Evolutionary conservation across 2,888 invertebrate species (phyloP).

Genomic region (Neocrepidodera transversa): DNA sequence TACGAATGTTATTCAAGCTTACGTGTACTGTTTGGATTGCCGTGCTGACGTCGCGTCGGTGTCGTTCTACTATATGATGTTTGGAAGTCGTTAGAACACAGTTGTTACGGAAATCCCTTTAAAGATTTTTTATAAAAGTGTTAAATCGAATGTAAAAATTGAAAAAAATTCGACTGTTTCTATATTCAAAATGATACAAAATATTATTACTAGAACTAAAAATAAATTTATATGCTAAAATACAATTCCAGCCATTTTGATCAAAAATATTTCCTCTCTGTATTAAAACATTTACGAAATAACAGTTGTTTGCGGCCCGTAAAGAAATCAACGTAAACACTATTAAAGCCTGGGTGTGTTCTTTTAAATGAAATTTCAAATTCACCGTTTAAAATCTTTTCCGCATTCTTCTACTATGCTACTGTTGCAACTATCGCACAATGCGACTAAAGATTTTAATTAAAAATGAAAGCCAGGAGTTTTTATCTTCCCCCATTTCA

Average conservation of each 20-base stretch:
- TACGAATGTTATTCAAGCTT: conserved; percentile 12
- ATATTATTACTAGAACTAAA: too few relatives aligned
- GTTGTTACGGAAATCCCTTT: too few relatives aligned
- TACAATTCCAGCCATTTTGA: too few relatives aligned
- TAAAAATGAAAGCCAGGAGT: conserved; percentile 13
- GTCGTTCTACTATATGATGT: neutral
- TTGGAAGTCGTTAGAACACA: too few relatives aligned
- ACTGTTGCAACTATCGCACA: conserved; percentile 3
- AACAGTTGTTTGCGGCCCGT: too few relatives aligned
- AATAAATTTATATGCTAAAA: too few relatives aligned
- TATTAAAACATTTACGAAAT: too few relatives aligned
- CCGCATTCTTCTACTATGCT: neutral
- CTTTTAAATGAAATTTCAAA: conserved; percentile 13
- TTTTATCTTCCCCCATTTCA: conserved; percentile 12
- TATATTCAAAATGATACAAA: too few relatives aligned
- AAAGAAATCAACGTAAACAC: neutral
- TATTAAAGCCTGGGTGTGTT: conserved; percentile 1
- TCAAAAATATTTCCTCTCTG: too few relatives aligned
- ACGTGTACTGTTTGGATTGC: neutral
- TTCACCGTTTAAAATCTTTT: conserved; percentile 6
- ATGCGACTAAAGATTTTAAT: conserved; percentile 14
- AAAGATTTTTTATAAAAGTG: too few relatives aligned
- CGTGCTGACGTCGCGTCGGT: neutral
- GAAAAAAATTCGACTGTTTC: too few relatives aligned
- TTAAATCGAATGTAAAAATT: too few relatives aligned